Conservation (phyloP, 2,113 vertebrate genomes). For the Corvus moneduloides region DNA sequence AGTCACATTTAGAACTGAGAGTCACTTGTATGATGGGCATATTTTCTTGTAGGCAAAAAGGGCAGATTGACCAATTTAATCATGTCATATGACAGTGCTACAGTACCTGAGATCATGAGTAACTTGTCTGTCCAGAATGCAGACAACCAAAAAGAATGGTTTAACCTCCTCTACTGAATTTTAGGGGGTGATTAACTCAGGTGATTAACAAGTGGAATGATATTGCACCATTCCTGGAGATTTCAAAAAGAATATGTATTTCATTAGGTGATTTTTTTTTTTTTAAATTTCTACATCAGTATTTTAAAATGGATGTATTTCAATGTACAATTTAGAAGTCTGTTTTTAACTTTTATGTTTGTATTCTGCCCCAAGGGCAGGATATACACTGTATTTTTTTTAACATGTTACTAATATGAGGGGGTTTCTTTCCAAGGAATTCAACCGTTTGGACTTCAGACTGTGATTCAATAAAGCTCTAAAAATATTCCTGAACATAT, state of each 20-base stretch:
- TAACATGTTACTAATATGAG: background rate
- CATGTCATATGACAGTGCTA: background rate
- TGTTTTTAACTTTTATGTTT: background rate
- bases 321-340: background rate
- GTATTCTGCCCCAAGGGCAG: background rate
- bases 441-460: background rate
- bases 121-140: background rate
- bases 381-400: background rate
- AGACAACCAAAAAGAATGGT: background rate
- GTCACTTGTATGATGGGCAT: background rate
- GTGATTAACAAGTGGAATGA: background rate
- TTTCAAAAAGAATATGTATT: background rate
- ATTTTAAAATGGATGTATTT: background rate
- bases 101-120: background rate
- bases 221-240: background rate
- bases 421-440: background rate
- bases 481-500: conserved; percentile 1
- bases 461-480: background rate
- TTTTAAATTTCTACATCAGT: background rate
- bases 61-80: background rate
- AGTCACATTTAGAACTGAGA: background rate
- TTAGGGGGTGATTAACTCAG: background rate
- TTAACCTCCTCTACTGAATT: background rate
- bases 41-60: background rate
- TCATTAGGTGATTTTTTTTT: background rate